phyloP scores from a whole-genome alignment of 2,113 vertebrate species.

The Menura novaehollandiae region DNA sequence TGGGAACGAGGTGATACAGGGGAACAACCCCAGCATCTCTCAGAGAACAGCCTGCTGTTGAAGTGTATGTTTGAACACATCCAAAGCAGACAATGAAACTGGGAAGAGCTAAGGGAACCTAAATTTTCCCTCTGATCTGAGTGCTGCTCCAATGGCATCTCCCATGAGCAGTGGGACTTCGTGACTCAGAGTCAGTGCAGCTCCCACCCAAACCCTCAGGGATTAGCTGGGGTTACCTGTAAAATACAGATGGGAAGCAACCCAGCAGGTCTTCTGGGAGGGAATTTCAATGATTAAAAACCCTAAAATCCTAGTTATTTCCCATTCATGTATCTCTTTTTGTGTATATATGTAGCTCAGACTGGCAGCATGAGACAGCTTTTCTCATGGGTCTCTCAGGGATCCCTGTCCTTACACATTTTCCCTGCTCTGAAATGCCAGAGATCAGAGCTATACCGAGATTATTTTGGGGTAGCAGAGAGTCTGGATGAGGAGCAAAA shows the following conservation, averaged over 20 bases:
- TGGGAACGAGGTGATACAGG: neutral
- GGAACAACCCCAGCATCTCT: neutral
- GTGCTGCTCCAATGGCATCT: accelerated
- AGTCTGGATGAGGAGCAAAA: neutral
- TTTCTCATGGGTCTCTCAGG: neutral
- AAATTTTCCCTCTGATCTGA: neutral
- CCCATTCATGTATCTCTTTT: neutral
- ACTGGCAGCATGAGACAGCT: neutral
- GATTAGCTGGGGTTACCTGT: neutral
- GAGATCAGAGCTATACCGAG: neutral
- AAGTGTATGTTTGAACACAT: neutral
- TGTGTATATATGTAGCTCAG: neutral
- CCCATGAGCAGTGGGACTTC: neutral
- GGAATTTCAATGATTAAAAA: neutral
- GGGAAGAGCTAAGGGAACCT: neutral
- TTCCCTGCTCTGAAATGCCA: neutral
- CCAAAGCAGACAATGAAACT: neutral
- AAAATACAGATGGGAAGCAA: neutral
- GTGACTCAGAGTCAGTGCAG: neutral
- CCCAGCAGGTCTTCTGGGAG: neutral
- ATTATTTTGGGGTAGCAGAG: neutral
- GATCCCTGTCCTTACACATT: neutral
- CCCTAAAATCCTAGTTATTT: neutral
- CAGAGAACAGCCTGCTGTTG: neutral
- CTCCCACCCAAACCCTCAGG: neutral